phyloP scores from a whole-genome alignment of 2,797 vertebrate genomes.

The Macroramphosus scolopax region DNA sequence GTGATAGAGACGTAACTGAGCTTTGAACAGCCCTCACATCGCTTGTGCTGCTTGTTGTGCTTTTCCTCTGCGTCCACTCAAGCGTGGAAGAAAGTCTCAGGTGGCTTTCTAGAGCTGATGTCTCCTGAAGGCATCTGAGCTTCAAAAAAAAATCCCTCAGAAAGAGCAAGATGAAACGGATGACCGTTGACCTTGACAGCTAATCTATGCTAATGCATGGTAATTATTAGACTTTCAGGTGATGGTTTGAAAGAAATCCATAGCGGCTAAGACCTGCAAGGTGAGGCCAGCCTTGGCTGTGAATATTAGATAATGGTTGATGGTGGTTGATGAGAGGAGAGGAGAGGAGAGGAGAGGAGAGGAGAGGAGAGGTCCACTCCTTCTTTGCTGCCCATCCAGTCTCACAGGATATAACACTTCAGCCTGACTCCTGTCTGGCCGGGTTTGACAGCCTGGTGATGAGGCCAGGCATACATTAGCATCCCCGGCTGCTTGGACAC shows the following conservation, averaged over 20 bases:
- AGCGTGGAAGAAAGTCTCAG: conserved; percentile 10
- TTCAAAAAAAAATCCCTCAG: conserved; percentile 10
- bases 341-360: neutral
- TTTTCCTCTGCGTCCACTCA: conserved; percentile 23
- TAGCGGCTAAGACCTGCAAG: conserved; percentile 21
- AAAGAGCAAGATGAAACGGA: conserved; percentile 33
- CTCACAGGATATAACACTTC: conserved; percentile 37
- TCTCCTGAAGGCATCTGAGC: conserved; percentile 7
- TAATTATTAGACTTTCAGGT: conserved; percentile 46
- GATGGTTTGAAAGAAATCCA: conserved; percentile 30
- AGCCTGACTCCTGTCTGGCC: conserved; percentile 33
- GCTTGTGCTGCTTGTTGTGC: conserved; percentile 25
- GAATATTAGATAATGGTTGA: conserved; percentile 48
- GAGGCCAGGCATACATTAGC: conserved; percentile 58
- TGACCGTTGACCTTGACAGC: conserved; percentile 42
- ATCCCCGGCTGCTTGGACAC: conserved; percentile 54
- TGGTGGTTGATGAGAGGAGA: conserved; percentile 22
- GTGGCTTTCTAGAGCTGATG: neutral
- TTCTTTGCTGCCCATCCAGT: conserved; percentile 15
- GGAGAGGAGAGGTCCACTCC: neutral
- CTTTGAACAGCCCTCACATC: conserved; percentile 45
- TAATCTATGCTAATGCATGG: conserved; percentile 61
- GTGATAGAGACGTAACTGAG: conserved; percentile 26
- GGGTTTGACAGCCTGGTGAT: conserved; percentile 49
- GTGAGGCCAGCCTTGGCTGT: conserved; percentile 23